Conservation (phyloP, 2,113 vertebrate species). For the Hiodon tergisus region DNA sequence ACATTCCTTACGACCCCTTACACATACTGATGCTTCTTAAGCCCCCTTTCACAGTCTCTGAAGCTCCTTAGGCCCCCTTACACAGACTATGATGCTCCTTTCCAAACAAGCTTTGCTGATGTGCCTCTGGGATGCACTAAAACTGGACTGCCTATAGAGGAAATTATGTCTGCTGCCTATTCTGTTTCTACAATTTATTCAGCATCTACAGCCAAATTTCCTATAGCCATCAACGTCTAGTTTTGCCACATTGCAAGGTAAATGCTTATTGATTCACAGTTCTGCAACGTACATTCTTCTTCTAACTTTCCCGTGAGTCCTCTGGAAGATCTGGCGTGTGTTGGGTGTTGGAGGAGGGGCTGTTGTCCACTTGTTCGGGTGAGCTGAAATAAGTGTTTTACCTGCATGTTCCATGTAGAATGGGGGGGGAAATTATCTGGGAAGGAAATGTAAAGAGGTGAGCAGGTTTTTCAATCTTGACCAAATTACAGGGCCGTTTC, state of each 20-base stretch:
- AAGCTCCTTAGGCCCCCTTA: no score
- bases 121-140: no score
- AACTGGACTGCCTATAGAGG: not conserved
- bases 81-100: no score
- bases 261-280: conserved; percentile 51
- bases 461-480: no score
- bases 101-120: no score
- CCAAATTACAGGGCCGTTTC: no score
- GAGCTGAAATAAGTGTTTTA: not conserved
- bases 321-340: conserved; percentile 12
- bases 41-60: no score
- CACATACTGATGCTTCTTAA: no score
- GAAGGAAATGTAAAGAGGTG: no score
- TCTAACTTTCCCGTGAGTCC: conserved; percentile 35
- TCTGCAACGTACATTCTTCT: conserved; percentile 10
- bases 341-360: not conserved
- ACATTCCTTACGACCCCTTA: no score
- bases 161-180: conserved; percentile 19
- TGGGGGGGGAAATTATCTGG: no score
- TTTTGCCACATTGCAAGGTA: conserved; percentile 40
- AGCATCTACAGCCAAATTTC: conserved; percentile 55
- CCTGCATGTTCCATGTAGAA: not conserved
- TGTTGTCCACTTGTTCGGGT: not conserved
- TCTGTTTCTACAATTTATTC: conserved; percentile 51
- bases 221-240: conserved; percentile 51